A percentile compares a stretch with the other conserved stretches of the same genome.
phyloP scores from a whole-genome alignment of 2,113 vertebrate genomes.

The Syngnathoides biaculeatus region DNA sequence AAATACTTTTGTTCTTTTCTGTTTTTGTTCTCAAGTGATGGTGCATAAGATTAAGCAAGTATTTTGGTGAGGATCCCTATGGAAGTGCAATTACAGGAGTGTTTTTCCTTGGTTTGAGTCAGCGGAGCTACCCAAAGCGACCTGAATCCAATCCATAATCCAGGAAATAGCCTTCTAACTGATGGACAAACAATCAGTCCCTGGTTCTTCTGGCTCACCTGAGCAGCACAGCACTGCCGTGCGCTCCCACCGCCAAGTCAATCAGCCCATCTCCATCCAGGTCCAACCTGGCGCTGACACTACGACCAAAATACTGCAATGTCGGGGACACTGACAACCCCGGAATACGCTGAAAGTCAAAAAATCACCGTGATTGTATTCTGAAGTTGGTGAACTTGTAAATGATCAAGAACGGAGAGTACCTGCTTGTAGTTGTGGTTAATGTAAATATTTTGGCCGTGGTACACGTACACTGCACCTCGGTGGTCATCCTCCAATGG shows the following conservation, averaged over 20 bases:
- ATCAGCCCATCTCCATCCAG: conserved; percentile 85
- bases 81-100: too few species aligned
- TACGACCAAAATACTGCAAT: conserved; percentile 92
- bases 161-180: background rate
- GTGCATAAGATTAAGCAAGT: too few species aligned
- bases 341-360: conserved; percentile 76
- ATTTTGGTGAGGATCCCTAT: too few species aligned
- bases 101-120: too few species aligned
- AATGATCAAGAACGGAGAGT: background rate
- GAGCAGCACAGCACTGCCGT: conserved; percentile 83
- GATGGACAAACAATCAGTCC: background rate
- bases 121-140: background rate
- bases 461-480: conserved; percentile 89
- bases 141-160: background rate
- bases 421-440: conserved; percentile 80
- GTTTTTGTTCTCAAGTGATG: background rate
- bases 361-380: conserved; percentile 5
- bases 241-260: conserved; percentile 88
- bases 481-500: conserved; percentile 89
- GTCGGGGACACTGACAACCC: conserved; percentile 70
- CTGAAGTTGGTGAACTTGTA: conserved; percentile 2
- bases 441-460: conserved; percentile 73
- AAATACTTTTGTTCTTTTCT: background rate
- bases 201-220: conserved; percentile 68
- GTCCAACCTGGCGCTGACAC: conserved; percentile 82